These are phyloP conservation scores for Sinelater perroti DNA, from an alignment of 2,888 invertebrate genomes.

Conservation along the genomic window DNA sequence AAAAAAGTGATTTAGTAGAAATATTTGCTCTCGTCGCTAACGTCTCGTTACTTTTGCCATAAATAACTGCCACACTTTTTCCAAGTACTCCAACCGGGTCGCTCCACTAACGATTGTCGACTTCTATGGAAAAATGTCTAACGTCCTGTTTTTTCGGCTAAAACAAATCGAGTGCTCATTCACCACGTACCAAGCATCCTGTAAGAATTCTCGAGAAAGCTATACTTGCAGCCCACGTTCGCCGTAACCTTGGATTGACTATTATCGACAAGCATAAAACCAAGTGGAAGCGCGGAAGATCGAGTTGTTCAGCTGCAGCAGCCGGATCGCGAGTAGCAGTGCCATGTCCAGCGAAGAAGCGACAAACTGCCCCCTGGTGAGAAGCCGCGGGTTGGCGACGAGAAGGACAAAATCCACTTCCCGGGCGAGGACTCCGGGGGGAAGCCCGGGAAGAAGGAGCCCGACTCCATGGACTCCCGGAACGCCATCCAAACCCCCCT, in stretches of 20 bases:
- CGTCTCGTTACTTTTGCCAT: no score
- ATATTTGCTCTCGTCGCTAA: no score
- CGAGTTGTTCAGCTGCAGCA: neutral
- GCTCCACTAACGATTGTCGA: no score
- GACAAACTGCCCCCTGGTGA: slow-evolving; percentile 14
- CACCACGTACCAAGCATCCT: no score
- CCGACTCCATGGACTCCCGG: neutral
- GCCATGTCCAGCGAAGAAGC: no score
- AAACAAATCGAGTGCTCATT: no score
- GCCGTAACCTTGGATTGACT: slow-evolving; percentile 3
- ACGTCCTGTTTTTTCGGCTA: no score
- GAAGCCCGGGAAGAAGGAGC: neutral
- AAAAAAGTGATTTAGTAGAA: no score
- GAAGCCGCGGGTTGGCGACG: neutral
- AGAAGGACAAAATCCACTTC: slow-evolving; percentile 20
- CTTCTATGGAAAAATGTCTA: no score
- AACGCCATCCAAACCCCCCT: slow-evolving; percentile 18
- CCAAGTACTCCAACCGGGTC: no score
- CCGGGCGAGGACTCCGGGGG: slow-evolving; percentile 1
- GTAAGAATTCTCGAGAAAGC: no score
- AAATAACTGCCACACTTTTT: no score
- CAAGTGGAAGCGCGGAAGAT: neutral
- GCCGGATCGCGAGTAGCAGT: neutral
- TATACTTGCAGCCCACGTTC: slow-evolving; percentile 2
- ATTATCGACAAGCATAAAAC: slow-evolving; percentile 13